Conservation (phyloP, 2,113 vertebrate species). For the Mionectes macconnelli region DNA sequence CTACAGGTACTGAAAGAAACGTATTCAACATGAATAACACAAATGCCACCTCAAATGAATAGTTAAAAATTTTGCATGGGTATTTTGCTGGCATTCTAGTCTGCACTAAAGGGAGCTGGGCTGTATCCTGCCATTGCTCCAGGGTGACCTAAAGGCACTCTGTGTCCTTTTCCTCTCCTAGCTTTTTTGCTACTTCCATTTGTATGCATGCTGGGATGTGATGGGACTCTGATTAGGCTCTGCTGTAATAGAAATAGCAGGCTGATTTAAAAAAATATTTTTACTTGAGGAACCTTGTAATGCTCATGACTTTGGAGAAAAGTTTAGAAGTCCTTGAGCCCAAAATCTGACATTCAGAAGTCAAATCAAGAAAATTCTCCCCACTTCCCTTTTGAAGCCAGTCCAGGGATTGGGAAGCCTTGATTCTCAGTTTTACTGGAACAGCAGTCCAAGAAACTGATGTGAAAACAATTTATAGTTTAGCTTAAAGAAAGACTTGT, state of each 20-base stretch:
- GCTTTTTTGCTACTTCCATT: not conserved
- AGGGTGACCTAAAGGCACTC: not conserved
- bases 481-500: not conserved
- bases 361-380: not conserved
- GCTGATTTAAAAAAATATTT: not conserved
- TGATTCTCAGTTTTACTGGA: not conserved
- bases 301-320: rapidly evolving
- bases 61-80: not conserved
- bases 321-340: not conserved
- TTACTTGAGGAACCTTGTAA: not conserved
- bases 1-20: not conserved
- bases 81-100: not conserved
- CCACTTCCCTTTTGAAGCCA: not conserved
- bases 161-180: not conserved
- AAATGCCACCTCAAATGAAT: not conserved
- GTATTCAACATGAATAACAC: not conserved
- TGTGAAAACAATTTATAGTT: not conserved
- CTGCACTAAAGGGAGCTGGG: not conserved
- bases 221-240: not conserved
- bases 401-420: not conserved
- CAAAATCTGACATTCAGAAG: not conserved
- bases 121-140: not conserved
- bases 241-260: not conserved
- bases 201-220: not conserved
- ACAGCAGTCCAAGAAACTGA: not conserved